These are phyloP conservation scores for Phylloscopus trochilus DNA, from an alignment of 2,113 vertebrate genomes.

Conservation along the genomic window DNA sequence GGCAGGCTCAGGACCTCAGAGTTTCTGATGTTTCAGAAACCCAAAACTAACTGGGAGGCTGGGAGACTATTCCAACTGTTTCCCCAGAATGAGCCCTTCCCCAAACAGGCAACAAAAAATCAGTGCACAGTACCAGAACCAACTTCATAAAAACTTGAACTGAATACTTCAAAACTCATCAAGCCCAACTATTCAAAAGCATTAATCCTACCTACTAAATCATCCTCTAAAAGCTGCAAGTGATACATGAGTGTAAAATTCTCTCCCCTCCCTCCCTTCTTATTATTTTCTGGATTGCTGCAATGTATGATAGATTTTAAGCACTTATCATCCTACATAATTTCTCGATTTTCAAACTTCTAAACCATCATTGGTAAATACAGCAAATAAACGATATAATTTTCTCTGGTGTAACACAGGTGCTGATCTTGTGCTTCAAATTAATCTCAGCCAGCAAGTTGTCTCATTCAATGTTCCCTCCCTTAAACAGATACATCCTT, in stretches of 20 bases:
- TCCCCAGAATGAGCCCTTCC: background rate
- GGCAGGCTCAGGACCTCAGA: background rate
- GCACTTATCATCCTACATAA: background rate
- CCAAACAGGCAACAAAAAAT: background rate
- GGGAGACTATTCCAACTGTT: background rate
- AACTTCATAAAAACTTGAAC: background rate
- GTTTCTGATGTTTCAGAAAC: background rate
- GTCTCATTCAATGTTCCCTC: background rate
- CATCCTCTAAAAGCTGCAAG: background rate
- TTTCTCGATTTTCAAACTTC: background rate
- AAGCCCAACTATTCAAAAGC: background rate
- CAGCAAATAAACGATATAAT: background rate
- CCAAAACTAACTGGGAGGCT: background rate
- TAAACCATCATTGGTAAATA: background rate
- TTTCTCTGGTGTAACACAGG: background rate
- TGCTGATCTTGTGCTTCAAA: background rate
- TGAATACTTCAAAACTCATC: background rate
- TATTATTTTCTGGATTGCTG: background rate
- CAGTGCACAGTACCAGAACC: background rate
- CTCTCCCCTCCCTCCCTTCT: background rate
- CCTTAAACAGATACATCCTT: background rate
- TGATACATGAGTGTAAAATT: background rate
- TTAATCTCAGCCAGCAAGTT: background rate
- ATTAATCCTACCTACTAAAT: background rate
- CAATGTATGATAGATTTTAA: background rate